Percentiles rank a stretch among this genome's conserved stretches.
phyloP scores from a whole-genome alignment of 2,113 vertebrate species.

The Pachyramphus minor region DNA sequence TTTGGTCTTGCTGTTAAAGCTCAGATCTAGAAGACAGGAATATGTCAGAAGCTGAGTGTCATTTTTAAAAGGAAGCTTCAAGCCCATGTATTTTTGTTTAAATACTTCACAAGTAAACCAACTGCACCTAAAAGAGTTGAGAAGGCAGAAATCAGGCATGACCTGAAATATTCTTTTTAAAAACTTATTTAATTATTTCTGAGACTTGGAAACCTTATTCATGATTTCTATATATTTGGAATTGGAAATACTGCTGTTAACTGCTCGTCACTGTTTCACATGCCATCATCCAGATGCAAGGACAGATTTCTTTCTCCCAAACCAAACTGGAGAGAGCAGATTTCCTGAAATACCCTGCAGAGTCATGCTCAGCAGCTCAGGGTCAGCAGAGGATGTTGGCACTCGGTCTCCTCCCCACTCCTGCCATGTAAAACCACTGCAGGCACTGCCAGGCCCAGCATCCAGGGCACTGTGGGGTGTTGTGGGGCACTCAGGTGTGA shows the following conservation, averaged over 20 bases:
- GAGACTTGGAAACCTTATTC: background rate
- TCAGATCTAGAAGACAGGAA: conserved; percentile 14
- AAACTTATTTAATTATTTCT: background rate
- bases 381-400: background rate
- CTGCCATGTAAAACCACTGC: background rate
- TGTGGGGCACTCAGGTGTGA: background rate
- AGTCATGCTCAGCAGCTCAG: background rate
- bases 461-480: no score
- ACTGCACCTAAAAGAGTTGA: background rate
- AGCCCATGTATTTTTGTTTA: background rate
- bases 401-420: background rate
- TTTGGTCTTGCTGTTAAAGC: conserved; percentile 57
- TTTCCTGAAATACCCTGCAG: background rate
- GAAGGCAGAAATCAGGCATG: background rate
- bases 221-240: background rate
- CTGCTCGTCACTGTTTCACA: background rate
- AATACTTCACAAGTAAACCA: background rate
- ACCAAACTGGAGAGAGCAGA: background rate
- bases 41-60: background rate
- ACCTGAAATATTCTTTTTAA: background rate
- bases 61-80: conserved; percentile 11
- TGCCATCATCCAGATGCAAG: background rate
- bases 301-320: background rate
- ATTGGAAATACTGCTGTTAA: background rate
- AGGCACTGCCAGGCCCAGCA: accelerated